Evolutionary conservation across 2,888 invertebrate species (phyloP), one percentile per base, ranked within the genome.

Genomic region (Drosophila birchii): DNA sequence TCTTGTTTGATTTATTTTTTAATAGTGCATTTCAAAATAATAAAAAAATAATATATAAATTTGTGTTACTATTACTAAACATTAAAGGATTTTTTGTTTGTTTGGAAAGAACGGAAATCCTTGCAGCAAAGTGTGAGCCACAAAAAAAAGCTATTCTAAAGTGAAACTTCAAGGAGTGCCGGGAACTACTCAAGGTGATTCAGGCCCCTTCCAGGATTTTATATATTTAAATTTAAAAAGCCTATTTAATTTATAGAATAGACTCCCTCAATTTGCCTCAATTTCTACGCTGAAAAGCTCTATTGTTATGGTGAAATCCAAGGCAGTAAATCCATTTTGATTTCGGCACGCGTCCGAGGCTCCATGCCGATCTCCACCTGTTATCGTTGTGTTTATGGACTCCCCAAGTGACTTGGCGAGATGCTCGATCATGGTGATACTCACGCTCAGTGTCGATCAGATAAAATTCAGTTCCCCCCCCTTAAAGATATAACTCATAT

Each of bases 361-460:
- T 20, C 18, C 32, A 32, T 20, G 51, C 32, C 51, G 29, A 32
- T 47, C 47, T 47, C 29, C 36, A 16, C 3, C 34, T 53, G 5
- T 38, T 53, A 63, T 63, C 63, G 45, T 20, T 9, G 16, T 18
- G 34, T 49, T 63, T 62, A 34, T 64, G 36, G 49, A 36, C 49
- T n/a, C 12, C 7, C 7, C 26, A 41, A 34, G 11, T 49, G 64
- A 63, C 51, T 32, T 26, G 23, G 12, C 9, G 18, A 34, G 64
- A 63, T 64, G 23, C 62, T 39, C 23, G 23, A 62, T 64, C 64
- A 64, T 64, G 64, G 41, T 64, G 66, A 16, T 34, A 47, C 20
- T 12, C 16, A 9, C n/a, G 6, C 32, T 7, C 16, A 34, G 47
- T 36, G 51, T 49, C 57, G 36, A 58, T 57, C 57, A 34, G 45